Evolutionary conservation across 2,888 invertebrate genomes (phyloP).

Genomic region (Drosophila pullipes): DNA sequence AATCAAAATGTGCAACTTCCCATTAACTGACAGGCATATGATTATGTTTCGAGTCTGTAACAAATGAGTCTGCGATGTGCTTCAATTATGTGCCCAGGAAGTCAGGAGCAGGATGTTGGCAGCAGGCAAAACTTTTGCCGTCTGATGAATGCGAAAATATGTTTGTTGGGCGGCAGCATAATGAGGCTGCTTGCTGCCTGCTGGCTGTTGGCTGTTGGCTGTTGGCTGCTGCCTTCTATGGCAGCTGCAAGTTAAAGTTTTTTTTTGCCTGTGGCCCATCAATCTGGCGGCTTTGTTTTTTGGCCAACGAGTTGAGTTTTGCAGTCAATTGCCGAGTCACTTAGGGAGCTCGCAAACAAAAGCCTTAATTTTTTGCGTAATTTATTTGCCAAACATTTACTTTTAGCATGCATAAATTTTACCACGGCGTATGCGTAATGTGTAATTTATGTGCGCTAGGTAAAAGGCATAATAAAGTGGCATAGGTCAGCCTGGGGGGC

Average conservation of each 20-base stretch:
- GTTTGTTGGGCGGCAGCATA: conserved; percentile 70
- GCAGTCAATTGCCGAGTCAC: conserved; percentile 57
- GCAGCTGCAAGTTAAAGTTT: conserved; percentile 39
- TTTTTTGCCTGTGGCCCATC: conserved; percentile 51
- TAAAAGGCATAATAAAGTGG: conserved; percentile 70
- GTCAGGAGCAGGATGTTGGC: conserved; percentile 18
- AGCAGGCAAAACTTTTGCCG: conserved; percentile 58
- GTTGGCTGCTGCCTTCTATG: conserved; percentile 10
- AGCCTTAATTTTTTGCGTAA: conserved; percentile 67
- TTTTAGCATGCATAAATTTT: conserved; percentile 55
- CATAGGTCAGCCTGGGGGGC: conserved; percentile 59
- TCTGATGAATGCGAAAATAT: conserved; percentile 79
- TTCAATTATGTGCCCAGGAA: conserved; percentile 70
- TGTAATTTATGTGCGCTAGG: conserved; percentile 60
- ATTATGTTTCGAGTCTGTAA: conserved; percentile 58
- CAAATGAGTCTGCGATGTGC: conserved; percentile 79
- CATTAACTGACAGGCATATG: conserved; percentile 51
- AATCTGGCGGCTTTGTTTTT: conserved; percentile 54
- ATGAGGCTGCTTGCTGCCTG: conserved; percentile 54
- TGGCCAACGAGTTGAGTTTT: conserved; percentile 57
- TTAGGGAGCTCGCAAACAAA: conserved; percentile 42
- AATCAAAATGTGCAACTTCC: conserved; percentile 60
- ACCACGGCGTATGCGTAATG: conserved; percentile 66
- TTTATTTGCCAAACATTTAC: conserved; percentile 73
- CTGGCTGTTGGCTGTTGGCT: conserved; percentile 25